Evolutionary conservation across 2,888 invertebrate species (phyloP).

Genomic region (Agonopterix alstromeriana): DNA sequence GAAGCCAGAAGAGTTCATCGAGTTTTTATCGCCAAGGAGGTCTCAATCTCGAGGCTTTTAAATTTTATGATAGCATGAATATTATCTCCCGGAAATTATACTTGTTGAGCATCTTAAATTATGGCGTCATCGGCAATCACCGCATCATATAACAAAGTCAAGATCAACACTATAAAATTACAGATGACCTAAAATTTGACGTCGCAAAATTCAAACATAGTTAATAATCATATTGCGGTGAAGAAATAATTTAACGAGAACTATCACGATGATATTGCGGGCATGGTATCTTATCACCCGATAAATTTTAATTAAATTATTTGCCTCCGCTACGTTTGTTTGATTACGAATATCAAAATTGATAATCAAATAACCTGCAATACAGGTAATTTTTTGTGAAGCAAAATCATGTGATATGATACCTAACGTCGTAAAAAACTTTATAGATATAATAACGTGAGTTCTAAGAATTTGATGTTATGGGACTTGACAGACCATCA

Average conservation of each 20-base stretch:
- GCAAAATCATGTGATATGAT: slow-evolving; percentile 16
- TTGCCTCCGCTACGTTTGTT: slow-evolving; percentile 19
- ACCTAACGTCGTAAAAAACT: slow-evolving; percentile 2
- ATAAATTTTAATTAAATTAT: slow-evolving; percentile 37
- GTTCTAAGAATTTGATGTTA: too few species aligned
- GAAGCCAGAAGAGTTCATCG: neutral
- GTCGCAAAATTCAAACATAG: too few species aligned
- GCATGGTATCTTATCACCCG: slow-evolving; percentile 42
- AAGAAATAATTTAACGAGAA: slow-evolving; percentile 9
- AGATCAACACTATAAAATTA: too few species aligned
- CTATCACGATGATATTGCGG: slow-evolving; percentile 27
- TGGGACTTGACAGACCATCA: too few species aligned
- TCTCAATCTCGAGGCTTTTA: too few species aligned
- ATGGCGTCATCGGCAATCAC: too few species aligned
- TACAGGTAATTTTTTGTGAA: slow-evolving; percentile 6
- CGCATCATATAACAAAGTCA: too few species aligned
- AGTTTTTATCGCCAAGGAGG: neutral
- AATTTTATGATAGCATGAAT: too few species aligned
- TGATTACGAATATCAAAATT: slow-evolving; percentile 10
- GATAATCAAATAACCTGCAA: neutral
- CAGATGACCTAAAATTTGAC: too few species aligned
- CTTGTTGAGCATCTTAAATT: too few species aligned
- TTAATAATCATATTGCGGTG: too few species aligned
- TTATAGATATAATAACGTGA: neutral
- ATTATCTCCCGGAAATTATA: too few species aligned